phyloP scores from a whole-genome alignment of 2,113 vertebrate genomes.

The Oplegnathus fasciatus region DNA sequence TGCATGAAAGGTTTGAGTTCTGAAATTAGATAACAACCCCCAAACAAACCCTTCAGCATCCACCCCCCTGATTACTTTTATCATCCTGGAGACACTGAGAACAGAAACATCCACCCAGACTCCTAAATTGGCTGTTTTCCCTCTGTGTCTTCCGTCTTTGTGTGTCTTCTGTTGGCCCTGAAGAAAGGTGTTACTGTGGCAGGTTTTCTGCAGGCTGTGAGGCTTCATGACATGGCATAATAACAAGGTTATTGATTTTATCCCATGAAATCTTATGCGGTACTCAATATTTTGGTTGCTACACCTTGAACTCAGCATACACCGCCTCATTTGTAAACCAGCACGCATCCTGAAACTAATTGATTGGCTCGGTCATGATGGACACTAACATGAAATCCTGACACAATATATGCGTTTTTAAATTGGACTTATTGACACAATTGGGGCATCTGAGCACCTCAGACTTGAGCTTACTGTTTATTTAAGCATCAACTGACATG shows the following conservation, averaged over 20 bases:
- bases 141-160: background rate
- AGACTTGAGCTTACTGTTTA: background rate
- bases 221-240: conserved; percentile 50
- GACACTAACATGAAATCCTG: background rate
- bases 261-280: conserved; percentile 47
- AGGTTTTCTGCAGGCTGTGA: conserved; percentile 33
- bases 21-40: conserved; percentile 2
- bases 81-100: conserved; percentile 1
- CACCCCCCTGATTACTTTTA: background rate
- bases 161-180: background rate
- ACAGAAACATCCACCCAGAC: background rate
- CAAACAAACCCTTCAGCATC: background rate
- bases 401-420: conserved; percentile 13
- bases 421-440: conserved; percentile 5
- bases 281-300: conserved; percentile 59
- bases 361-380: conserved; percentile 13
- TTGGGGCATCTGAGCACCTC: background rate
- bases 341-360: conserved; percentile 10
- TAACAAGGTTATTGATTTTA: conserved; percentile 64
- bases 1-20: background rate
- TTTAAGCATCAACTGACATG: conserved; percentile 7
- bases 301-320: conserved; percentile 41
- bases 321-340: conserved; percentile 34
- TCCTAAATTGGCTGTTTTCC: background rate
- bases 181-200: conserved; percentile 1